phyloP scores from a whole-genome alignment of 2,113 vertebrate species.

The Cephalopholis sonnerati region DNA sequence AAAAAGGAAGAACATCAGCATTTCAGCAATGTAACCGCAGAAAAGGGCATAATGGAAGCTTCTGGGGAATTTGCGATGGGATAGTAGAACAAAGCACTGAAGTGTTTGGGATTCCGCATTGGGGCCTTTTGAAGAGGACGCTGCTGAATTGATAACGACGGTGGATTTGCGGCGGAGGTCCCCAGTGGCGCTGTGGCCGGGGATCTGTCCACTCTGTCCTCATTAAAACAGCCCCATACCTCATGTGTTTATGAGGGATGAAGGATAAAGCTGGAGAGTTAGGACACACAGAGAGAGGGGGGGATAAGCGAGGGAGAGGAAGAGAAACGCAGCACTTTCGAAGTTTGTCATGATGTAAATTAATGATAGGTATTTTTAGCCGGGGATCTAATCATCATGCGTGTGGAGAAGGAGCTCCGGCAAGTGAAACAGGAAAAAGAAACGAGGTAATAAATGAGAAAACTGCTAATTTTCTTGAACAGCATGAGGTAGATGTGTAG shows the following conservation, averaged over 20 bases:
- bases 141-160: slow-evolving; percentile 56
- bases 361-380: slow-evolving; percentile 76
- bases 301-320: neutral
- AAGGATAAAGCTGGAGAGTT: slow-evolving; percentile 1
- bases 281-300: neutral
- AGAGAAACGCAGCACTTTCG: slow-evolving; percentile 34
- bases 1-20: slow-evolving; percentile 24
- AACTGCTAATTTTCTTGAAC: slow-evolving; percentile 71
- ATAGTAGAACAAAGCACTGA: slow-evolving; percentile 49
- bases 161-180: slow-evolving; percentile 44
- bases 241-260: slow-evolving; percentile 50
- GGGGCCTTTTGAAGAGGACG: slow-evolving; percentile 52
- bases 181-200: slow-evolving; percentile 38
- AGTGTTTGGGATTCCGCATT: slow-evolving; percentile 49
- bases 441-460: slow-evolving; percentile 66
- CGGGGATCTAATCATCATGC: slow-evolving; percentile 67
- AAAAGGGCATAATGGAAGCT: slow-evolving; percentile 37
- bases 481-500: slow-evolving; percentile 71
- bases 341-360: slow-evolving; percentile 74
- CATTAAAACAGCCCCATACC: slow-evolving; percentile 63
- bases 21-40: neutral
- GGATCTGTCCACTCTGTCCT: slow-evolving; percentile 66
- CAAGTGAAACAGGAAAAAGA: slow-evolving; percentile 49
- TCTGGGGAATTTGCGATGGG: slow-evolving; percentile 27
- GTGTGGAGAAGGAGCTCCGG: slow-evolving; percentile 32